Conservation (phyloP, 2,888 invertebrate genomes). For the Linnaemya tessellans region DNA sequence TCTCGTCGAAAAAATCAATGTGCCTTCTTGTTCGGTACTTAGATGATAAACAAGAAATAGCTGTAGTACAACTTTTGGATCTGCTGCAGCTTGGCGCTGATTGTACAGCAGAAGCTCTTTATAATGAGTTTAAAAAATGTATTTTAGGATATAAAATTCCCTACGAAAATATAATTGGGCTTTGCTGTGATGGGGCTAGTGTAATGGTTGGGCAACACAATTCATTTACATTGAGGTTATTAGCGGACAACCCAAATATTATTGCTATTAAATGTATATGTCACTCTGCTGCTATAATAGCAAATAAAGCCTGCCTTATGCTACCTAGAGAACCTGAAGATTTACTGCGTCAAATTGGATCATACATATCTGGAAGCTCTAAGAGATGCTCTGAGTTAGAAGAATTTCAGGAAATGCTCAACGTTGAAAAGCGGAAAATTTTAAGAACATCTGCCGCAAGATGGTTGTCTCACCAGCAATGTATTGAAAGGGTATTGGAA, state of each 20-base stretch:
- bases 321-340: slow-evolving; percentile 24
- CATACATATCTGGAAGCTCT: slow-evolving; percentile 28
- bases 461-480: too few species aligned
- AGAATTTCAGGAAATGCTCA: too few species aligned
- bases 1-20: too few species aligned
- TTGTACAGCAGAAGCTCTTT: too few species aligned
- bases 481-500: slow-evolving; percentile 12
- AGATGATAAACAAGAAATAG: neutral
- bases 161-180: too few species aligned
- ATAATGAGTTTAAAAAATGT: too few species aligned
- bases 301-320: too few species aligned
- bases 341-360: slow-evolving; percentile 32
- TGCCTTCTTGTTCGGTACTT: slow-evolving; percentile 11
- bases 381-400: neutral
- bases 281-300: slow-evolving; percentile 6
- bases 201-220: slow-evolving; percentile 25
- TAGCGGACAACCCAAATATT: too few species aligned
- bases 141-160: too few species aligned
- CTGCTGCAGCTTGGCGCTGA: neutral
- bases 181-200: slow-evolving; percentile 1
- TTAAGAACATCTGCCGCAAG: too few species aligned
- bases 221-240: too few species aligned
- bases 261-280: slow-evolving; percentile 24
- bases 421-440: too few species aligned
- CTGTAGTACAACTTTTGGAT: neutral